A percentile compares a stretch with the other conserved stretches of the same genome.
These are phyloP conservation scores for Capra hircus DNA, from an alignment of 2,113 vertebrate species.

Conservation along the genomic window DNA sequence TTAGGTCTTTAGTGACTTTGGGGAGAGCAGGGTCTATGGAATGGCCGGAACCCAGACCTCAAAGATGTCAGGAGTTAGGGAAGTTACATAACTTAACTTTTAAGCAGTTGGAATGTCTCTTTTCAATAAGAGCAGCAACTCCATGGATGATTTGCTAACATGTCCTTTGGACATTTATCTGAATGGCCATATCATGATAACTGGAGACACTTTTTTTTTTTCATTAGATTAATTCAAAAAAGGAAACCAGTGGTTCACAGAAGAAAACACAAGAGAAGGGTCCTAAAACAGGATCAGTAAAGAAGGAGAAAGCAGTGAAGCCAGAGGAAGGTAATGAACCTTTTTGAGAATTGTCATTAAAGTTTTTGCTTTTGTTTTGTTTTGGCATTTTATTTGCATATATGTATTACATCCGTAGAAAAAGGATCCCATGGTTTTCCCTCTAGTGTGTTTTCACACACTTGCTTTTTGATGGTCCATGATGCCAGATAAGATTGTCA, in stretches of 20 bases:
- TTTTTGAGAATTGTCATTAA: neutral
- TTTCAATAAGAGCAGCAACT: neutral
- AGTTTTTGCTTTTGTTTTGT: neutral
- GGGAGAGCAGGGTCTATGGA: neutral
- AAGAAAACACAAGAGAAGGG: slow-evolving; percentile 89
- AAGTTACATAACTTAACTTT: neutral
- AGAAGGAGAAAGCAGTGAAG: slow-evolving; percentile 87
- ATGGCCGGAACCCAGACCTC: neutral
- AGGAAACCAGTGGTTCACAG: slow-evolving; percentile 84
- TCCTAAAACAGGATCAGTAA: slow-evolving; percentile 88
- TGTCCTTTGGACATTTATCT: neutral
- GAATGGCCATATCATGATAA: neutral
- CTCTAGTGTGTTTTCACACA: neutral
- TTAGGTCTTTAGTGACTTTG: neutral
- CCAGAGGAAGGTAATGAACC: slow-evolving; percentile 85
- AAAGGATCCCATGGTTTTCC: neutral
- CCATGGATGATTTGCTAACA: neutral
- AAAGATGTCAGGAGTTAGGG: neutral
- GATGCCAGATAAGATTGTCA: neutral
- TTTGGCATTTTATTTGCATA: neutral
- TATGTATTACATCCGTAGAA: neutral
- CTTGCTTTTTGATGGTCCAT: neutral
- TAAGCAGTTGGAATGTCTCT: neutral
- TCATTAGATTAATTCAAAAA: slow-evolving; percentile 87
- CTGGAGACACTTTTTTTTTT: slow-evolving; percentile 55